Base-by-base conservation (phyloP, 2,888 invertebrate genomes). In the Branchipolynoe longqiensis region DNA sequence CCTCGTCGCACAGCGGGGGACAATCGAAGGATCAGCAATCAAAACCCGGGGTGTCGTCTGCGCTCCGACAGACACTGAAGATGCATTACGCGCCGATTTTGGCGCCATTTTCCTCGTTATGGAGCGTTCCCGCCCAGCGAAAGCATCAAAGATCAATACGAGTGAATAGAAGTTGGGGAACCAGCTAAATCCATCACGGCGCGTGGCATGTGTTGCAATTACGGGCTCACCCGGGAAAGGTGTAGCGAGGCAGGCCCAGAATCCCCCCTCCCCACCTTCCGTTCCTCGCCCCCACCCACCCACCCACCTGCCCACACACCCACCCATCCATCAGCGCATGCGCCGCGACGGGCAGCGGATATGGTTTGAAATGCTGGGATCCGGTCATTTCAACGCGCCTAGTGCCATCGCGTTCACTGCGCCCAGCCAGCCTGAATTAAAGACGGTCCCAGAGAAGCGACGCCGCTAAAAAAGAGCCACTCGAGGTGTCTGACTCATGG, bases 21-120 rank as follows among this genome's bases (percentile, higher is more conserved):
- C 78, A 41, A 78, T 41, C 48, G 78, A 54, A 78, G 33, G 78
- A 78, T 41, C 48, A 78, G 54, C 78, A 78, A 78, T 78, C 78
- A 78, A 78, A 78, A 48, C 62, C n/a, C n/a, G n/a, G 31, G 31
- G 25, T 14, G 62, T 25, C 48, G 48, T 48, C 33, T 69, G 69
- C 69, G 69, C 18, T 41, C 78, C 41, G 78, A 78, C 78, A n/a
- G 78, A 78, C 78, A 48, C 48, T 78, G 41, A 54, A 48, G 78
- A 78, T 69, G 48, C 78, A 78, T 78, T 78, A 78, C 54, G 48
- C n/a, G 48, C 48, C 78, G 48, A 31, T 48, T 78, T 78, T 78
- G 78, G 78, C 78, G 78, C 78, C 78, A 78, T 28, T 78, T 78
- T 78, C 69, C 36, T 25, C 62, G 78, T 62, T 62, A 25, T 6